Conservation (phyloP, 2,797 vertebrate genomes). For the Decapterus maruadsi region DNA sequence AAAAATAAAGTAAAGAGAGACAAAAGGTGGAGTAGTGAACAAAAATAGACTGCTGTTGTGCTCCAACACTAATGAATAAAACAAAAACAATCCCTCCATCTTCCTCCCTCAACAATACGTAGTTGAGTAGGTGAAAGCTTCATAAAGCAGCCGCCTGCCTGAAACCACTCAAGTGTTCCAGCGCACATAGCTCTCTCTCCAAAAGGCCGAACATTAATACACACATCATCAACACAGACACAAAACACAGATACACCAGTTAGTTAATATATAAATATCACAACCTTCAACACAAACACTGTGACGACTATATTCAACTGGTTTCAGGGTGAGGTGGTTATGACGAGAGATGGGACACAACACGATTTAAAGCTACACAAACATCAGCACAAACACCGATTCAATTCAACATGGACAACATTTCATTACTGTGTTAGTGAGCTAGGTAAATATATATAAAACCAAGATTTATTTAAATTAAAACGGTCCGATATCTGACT, state of each 20-base stretch:
- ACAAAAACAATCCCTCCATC: constrained; percentile 8
- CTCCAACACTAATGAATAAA: neutral
- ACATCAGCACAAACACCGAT: constrained; percentile 6
- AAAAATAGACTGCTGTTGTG: constrained; percentile 11
- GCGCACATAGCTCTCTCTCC: constrained; percentile 26
- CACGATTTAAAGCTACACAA: constrained; percentile 5
- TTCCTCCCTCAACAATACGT: constrained; percentile 1
- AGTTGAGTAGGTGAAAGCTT: constrained; percentile 5
- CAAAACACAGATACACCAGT: constrained; percentile 21
- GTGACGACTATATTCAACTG: neutral
- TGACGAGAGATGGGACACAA: constrained; percentile 25
- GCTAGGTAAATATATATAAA: neutral
- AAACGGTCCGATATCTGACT: too few species aligned
- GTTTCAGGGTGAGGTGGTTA: constrained; percentile 8
- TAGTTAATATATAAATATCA: constrained; percentile 14
- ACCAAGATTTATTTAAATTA: neutral
- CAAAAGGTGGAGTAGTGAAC: constrained; percentile 16
- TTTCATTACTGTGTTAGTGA: neutral
- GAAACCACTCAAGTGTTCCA: constrained; percentile 22
- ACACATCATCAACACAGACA: constrained; percentile 8
- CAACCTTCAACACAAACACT: neutral
- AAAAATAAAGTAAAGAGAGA: neutral
- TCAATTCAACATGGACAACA: neutral
- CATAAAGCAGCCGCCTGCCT: constrained; percentile 14
- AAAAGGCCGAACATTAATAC: constrained; percentile 22